Conservation (phyloP, 2,797 vertebrate genomes). For the Macroramphosus scolopax region DNA sequence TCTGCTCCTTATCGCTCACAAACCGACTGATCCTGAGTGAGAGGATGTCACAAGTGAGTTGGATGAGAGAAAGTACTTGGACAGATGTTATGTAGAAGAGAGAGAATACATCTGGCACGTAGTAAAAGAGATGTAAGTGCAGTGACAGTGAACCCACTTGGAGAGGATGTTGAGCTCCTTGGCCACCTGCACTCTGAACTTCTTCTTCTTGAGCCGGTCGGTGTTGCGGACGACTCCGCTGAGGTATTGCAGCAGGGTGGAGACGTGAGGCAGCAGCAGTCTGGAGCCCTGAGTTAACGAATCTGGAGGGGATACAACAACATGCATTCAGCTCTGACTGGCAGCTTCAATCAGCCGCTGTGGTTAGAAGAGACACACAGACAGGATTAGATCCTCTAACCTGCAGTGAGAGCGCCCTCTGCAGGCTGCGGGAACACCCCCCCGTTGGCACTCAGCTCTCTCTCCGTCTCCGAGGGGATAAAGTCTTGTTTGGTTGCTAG, state of each 20-base stretch:
- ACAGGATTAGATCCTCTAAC: no score
- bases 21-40: conserved; percentile 87
- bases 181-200: conserved; percentile 86
- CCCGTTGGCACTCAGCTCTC: conserved; percentile 73
- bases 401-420: conserved; percentile 65
- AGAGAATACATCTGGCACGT: no score
- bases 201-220: conserved; percentile 89
- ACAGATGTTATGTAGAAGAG: no score
- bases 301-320: conserved; percentile 65
- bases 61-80: no score
- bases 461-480: conserved; percentile 73
- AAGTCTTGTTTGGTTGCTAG: conserved; percentile 87
- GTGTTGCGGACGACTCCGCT: conserved; percentile 82
- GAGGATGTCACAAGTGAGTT: background rate
- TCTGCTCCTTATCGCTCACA: conserved; percentile 89
- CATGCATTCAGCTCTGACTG: no score
- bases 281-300: conserved; percentile 78
- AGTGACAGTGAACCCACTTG: conserved; percentile 79
- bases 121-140: no score
- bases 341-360: no score
- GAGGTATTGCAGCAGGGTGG: conserved; percentile 88
- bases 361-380: no score
- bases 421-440: conserved; percentile 64
- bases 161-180: conserved; percentile 97
- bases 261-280: conserved; percentile 87